Evolutionary conservation across 2,888 invertebrate genomes (phyloP).

Genomic region (Oasisia sp.): DNA sequence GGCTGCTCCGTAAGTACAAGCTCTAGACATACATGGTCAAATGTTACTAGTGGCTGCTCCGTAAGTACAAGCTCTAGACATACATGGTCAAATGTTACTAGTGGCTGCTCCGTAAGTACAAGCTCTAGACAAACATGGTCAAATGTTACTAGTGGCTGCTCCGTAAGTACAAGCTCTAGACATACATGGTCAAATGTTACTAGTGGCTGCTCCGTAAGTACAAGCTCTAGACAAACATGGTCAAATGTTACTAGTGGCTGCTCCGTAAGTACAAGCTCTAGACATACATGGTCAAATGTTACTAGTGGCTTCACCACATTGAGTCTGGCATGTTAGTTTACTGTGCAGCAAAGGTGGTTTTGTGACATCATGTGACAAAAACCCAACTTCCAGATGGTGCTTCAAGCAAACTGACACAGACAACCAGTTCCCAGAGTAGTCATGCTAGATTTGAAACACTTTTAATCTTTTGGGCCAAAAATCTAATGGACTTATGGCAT

Average conservation of each 20-base stretch:
- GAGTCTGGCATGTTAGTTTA: too few species aligned
- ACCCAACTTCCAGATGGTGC: too few species aligned
- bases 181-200: neutral
- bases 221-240: neutral
- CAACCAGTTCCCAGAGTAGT: too few species aligned
- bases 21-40: too few species aligned
- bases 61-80: slow-evolving; percentile 71
- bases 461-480: too few species aligned
- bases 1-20: too few species aligned
- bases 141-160: slow-evolving; percentile 76
- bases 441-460: too few species aligned
- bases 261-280: slow-evolving; percentile 75
- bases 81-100: neutral
- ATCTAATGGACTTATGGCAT: too few species aligned
- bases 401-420: too few species aligned
- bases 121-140: neutral
- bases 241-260: slow-evolving; percentile 74
- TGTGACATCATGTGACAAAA: too few species aligned
- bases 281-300: neutral
- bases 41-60: slow-evolving; percentile 90
- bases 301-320: too few species aligned
- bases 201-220: slow-evolving; percentile 85
- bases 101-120: slow-evolving; percentile 85
- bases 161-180: slow-evolving; percentile 74
- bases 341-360: too few species aligned